Percentiles rank a stretch among this genome's conserved stretches.
These are phyloP conservation scores for Diorhabda carinulata DNA, from an alignment of 1,140 invertebrate species.

Conservation along the genomic window DNA sequence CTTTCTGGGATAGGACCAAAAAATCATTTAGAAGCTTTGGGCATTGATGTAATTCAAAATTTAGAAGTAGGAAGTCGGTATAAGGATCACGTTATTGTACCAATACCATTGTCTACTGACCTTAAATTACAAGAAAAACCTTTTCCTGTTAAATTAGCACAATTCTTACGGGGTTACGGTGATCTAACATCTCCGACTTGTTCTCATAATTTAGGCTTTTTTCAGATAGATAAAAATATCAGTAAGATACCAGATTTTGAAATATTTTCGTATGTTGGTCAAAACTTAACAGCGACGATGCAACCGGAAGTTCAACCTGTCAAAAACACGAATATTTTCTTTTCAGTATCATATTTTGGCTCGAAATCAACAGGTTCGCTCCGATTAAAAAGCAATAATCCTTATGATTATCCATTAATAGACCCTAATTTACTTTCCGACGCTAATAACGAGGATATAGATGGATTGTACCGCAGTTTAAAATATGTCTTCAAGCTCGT, in stretches of 20 bases:
- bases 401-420: conserved; percentile 60
- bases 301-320: background rate
- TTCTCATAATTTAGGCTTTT: conserved; percentile 72
- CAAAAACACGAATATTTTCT: background rate
- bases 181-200: conserved; percentile 70
- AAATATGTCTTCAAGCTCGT: conserved; percentile 39
- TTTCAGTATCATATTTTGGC: background rate
- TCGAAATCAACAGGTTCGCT: conserved; percentile 67
- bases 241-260: conserved; percentile 74
- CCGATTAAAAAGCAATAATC: conserved; percentile 59
- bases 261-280: conserved; percentile 49
- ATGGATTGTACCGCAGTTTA: conserved; percentile 42
- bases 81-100: conserved; percentile 74
- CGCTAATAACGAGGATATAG: conserved; percentile 47
- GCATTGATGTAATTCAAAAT: conserved; percentile 44
- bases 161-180: conserved; percentile 54
- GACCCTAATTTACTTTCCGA: conserved; percentile 55
- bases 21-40: conserved; percentile 49
- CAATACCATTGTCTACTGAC: conserved; percentile 61
- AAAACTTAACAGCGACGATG: background rate
- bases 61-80: conserved; percentile 63
- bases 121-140: conserved; percentile 13
- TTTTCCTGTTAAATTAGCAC: conserved; percentile 4
- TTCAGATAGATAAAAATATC: conserved; percentile 65
- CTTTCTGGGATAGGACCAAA: conserved; percentile 56